Evolutionary conservation across 2,797 vertebrate species (phyloP).

Genomic region (Odontamblyopus lacepedii): DNA sequence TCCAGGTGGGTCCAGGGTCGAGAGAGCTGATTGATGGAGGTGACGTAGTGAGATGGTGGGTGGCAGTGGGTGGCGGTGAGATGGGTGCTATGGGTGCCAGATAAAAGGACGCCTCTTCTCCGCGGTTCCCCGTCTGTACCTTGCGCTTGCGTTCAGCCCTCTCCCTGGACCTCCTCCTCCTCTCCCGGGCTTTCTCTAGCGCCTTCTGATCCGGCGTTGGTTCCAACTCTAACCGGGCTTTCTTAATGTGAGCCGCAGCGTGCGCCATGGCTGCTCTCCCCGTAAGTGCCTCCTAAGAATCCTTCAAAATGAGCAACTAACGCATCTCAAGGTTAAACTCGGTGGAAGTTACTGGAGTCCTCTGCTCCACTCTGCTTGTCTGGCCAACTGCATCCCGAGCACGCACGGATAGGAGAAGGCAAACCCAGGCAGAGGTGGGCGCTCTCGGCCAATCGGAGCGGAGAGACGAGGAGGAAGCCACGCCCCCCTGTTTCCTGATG

Average conservation of each 20-base stretch:
- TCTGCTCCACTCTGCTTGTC: conserved; percentile 43
- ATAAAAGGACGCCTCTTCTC: background rate
- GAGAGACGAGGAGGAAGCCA: conserved; percentile 39
- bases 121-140: conserved; percentile 75
- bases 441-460: conserved; percentile 46
- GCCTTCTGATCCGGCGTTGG: conserved; percentile 86
- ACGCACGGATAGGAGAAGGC: conserved; percentile 36
- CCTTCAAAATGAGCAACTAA: background rate
- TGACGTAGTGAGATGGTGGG: background rate
- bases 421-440: conserved; percentile 59
- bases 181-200: conserved; percentile 87
- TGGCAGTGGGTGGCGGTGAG: background rate
- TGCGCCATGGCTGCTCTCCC: conserved; percentile 85
- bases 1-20: background rate
- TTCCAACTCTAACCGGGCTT: conserved; percentile 88
- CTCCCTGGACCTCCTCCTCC: conserved; percentile 88
- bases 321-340: conserved; percentile 8
- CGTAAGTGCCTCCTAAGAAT: no score
- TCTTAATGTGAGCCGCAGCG: conserved; percentile 95
- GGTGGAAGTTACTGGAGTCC: conserved; percentile 21
- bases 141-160: conserved; percentile 93
- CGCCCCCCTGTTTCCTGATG: conserved; percentile 53
- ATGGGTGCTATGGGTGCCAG: background rate
- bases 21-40: background rate
- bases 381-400: conserved; percentile 61